phyloP scores from a whole-genome alignment of 2,888 invertebrate species.

The Ectropis crepuscularia region DNA sequence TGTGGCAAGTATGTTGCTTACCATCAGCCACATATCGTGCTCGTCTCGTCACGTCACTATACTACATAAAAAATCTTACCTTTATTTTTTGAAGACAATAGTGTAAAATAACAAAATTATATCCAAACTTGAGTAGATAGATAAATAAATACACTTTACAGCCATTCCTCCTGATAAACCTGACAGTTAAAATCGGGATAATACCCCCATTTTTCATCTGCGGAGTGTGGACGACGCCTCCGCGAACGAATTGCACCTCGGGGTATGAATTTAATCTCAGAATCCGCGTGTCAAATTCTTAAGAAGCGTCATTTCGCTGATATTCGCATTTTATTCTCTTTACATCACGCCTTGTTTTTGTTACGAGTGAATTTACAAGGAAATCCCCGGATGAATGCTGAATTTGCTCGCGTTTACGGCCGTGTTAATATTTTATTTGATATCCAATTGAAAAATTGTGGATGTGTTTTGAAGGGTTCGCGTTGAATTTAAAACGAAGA shows the following conservation, averaged over 20 bases:
- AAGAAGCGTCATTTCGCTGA: conserved; percentile 69
- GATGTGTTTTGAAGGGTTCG: conserved; percentile 5
- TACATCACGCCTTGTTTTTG: conserved; percentile 55
- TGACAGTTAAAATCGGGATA: conserved; percentile 77
- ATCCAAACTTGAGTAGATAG: not conserved
- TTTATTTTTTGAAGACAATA: not conserved
- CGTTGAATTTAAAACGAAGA: conserved; percentile 1
- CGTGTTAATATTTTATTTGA: conserved; percentile 33
- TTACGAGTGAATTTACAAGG: conserved; percentile 46
- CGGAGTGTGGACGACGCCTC: conserved; percentile 72
- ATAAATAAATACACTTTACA: conserved; percentile 35
- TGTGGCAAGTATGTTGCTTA: too few species aligned
- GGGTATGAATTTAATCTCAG: conserved; percentile 83
- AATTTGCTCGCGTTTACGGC: conserved; percentile 32
- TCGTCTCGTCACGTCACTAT: too few species aligned
- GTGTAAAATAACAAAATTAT: not conserved
- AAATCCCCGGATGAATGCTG: conserved; percentile 33
- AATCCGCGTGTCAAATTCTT: conserved; percentile 75
- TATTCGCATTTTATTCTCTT: conserved; percentile 58
- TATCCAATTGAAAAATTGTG: conserved; percentile 26
- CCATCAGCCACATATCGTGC: too few species aligned
- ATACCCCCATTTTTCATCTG: conserved; percentile 78
- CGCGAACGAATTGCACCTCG: conserved; percentile 77
- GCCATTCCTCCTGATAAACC: conserved; percentile 60
- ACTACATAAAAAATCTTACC: not conserved